Percentiles rank a stretch among this genome's conserved stretches.
These are phyloP conservation scores for Siphamia tubifer DNA, from an alignment of 2,113 vertebrate species.

Conservation along the genomic window DNA sequence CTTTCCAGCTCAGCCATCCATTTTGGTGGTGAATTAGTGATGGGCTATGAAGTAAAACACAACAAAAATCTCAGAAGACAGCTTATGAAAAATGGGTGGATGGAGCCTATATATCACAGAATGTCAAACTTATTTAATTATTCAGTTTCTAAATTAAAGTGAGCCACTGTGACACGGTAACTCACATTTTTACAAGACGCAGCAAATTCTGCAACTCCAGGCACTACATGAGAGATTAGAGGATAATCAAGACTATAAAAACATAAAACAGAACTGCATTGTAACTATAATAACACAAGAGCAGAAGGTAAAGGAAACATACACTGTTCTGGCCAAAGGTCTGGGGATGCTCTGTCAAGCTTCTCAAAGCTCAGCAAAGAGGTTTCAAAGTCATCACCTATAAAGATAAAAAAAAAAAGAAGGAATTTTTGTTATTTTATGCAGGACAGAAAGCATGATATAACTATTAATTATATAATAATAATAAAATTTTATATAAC, in stretches of 20 bases:
- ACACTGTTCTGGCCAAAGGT: slow-evolving; percentile 97
- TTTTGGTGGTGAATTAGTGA: slow-evolving; percentile 94
- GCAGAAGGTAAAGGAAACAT: slow-evolving; percentile 68
- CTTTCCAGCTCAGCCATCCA: slow-evolving; percentile 99
- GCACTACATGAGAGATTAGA: slow-evolving; percentile 80
- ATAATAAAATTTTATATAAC: too few species aligned
- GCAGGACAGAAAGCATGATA: too few species aligned
- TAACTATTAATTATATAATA: too few species aligned
- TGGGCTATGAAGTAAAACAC: slow-evolving; percentile 82
- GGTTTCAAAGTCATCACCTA: slow-evolving; percentile 90
- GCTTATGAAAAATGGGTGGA: not conserved
- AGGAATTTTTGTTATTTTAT: not conserved
- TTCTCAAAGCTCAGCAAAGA: slow-evolving; percentile 97
- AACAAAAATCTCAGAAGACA: not conserved
- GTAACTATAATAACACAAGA: not conserved
- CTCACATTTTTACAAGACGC: slow-evolving; percentile 98
- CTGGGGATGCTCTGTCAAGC: slow-evolving; percentile 94
- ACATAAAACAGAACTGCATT: not conserved
- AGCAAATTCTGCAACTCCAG: slow-evolving; percentile 97
- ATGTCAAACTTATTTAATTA: not conserved
- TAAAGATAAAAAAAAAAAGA: not conserved
- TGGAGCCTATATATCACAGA: not conserved
- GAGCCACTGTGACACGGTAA: slow-evolving; percentile 31
- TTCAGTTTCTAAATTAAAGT: slow-evolving; percentile 12
- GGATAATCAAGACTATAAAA: slow-evolving; percentile 1